A percentile compares a stretch with the other conserved stretches of the same genome.
Conservation (phyloP, 2,797 vertebrate species). For the Naso thynnoides region DNA sequence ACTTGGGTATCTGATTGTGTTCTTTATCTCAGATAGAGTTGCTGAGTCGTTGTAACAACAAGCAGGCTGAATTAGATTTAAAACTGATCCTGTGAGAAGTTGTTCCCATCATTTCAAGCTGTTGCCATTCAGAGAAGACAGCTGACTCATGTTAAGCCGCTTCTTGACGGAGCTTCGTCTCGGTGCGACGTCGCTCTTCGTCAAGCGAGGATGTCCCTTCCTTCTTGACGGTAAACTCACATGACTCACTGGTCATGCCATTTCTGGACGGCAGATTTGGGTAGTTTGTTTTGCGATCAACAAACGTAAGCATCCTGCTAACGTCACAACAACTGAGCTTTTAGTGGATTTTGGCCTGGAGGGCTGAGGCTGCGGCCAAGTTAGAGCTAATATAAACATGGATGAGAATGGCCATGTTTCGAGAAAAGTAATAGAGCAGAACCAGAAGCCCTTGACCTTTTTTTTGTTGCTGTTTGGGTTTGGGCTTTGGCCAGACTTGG, state of each 20-base stretch:
- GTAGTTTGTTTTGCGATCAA: constrained; percentile 22
- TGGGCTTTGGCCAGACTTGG: constrained; percentile 43
- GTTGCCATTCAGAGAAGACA: neutral
- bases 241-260: neutral
- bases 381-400: constrained; percentile 69
- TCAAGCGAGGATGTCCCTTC: neutral
- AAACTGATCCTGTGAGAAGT: neutral
- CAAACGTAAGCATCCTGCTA: constrained; percentile 51
- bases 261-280: constrained; percentile 5
- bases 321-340: constrained; percentile 65
- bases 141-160: constrained; percentile 25
- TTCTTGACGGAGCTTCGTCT: neutral
- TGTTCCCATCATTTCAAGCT: constrained; percentile 4
- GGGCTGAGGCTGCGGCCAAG: constrained; percentile 55
- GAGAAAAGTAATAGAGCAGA: constrained; percentile 19
- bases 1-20: neutral
- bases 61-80: neutral
- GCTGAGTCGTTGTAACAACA: constrained; percentile 21
- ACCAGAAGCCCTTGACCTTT: constrained; percentile 44
- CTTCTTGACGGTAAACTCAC: constrained; percentile 20
- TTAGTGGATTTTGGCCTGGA: constrained; percentile 44
- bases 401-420: constrained; percentile 42
- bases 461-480: constrained; percentile 54
- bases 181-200: constrained; percentile 9
- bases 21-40: constrained; percentile 9